Evolutionary conservation across 2,113 vertebrate species (phyloP).

Genomic region (Melierax canorus): DNA sequence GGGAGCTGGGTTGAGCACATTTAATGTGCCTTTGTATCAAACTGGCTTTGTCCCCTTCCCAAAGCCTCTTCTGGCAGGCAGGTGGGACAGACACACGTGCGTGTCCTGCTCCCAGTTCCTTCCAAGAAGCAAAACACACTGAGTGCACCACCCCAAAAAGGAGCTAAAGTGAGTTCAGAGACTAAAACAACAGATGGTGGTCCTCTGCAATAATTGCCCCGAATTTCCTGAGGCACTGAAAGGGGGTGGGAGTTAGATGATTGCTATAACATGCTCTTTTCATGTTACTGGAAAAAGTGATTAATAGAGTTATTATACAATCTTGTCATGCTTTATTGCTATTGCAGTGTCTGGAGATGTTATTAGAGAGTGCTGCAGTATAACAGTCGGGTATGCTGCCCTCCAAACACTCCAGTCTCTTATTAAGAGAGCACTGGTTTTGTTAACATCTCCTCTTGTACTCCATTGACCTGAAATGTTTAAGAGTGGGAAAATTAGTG

Average conservation of each 20-base stretch:
- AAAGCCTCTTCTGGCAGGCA: background rate
- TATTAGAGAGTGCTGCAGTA: background rate
- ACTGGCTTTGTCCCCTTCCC: background rate
- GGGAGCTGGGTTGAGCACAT: accelerated
- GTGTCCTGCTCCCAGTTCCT: background rate
- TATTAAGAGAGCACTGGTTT: background rate
- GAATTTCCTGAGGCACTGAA: background rate
- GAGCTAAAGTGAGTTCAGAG: background rate
- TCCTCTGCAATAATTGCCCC: background rate
- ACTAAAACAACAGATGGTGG: background rate
- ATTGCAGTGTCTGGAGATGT: background rate
- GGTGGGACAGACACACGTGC: accelerated
- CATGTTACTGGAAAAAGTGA: background rate
- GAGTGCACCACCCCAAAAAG: background rate
- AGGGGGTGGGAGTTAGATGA: background rate
- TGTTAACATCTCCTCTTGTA: background rate
- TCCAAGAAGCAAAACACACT: background rate
- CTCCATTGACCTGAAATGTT: background rate
- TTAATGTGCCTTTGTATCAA: background rate
- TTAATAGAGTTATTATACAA: background rate
- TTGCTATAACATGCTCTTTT: background rate
- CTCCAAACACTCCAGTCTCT: background rate
- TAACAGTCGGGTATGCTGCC: background rate
- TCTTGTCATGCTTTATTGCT: background rate
- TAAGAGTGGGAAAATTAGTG: background rate